These are phyloP conservation scores for cattle (Bos taurus) DNA, from an alignment of 2,113 vertebrate genomes.

Conservation along the genomic window DNA sequence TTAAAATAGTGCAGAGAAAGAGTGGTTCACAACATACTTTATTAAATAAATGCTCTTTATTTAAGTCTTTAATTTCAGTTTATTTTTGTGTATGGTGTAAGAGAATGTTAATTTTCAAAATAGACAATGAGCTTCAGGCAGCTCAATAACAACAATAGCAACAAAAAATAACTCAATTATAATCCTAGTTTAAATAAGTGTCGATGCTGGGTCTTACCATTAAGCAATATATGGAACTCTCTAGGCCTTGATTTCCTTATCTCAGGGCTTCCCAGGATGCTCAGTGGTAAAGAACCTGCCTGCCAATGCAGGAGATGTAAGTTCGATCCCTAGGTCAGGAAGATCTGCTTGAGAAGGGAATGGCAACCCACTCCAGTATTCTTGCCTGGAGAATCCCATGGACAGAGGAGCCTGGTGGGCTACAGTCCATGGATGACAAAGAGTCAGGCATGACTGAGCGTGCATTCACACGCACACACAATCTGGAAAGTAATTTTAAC, in stretches of 20 bases:
- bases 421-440: background rate
- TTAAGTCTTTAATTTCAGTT: background rate
- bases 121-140: background rate
- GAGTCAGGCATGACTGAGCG: background rate
- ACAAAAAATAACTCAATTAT: background rate
- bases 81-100: background rate
- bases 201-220: background rate
- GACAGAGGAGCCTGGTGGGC: background rate
- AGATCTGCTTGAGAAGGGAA: background rate
- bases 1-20: background rate
- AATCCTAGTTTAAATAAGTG: background rate
- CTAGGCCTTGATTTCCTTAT: background rate
- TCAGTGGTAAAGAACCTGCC: background rate
- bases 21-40: background rate
- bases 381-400: background rate
- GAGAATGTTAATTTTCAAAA: background rate
- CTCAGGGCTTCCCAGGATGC: background rate
- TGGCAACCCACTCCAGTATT: background rate
- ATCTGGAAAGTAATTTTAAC: background rate
- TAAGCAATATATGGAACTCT: background rate
- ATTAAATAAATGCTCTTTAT: background rate
- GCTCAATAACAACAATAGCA: background rate
- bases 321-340: background rate
- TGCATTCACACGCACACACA: background rate
- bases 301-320: background rate